phyloP scores from a whole-genome alignment of 2,888 invertebrate genomes.

The Drosophila kambysellisi region DNA sequence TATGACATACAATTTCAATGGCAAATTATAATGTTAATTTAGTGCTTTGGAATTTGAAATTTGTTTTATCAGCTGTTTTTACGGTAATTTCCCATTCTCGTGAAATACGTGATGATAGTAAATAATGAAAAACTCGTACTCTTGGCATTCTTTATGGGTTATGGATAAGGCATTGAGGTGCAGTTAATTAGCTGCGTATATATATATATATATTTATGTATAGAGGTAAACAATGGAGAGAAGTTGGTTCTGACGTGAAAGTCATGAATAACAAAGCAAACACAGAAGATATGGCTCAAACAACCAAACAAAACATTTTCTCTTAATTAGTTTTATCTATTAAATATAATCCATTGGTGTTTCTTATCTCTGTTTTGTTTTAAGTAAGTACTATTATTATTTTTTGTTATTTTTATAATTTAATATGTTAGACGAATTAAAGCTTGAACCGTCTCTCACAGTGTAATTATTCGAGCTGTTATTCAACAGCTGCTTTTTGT shows the following conservation, averaged over 20 bases:
- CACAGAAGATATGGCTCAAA: not conserved
- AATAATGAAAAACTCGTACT: not conserved
- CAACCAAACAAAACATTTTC: not conserved
- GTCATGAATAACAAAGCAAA: not conserved
- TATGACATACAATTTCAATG: slow-evolving; percentile 19
- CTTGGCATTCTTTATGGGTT: not conserved
- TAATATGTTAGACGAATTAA: not conserved
- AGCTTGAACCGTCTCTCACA: slow-evolving; percentile 3
- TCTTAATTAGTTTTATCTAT: not conserved
- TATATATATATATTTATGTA: not conserved
- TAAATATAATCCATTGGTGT: not conserved
- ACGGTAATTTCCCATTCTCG: not conserved
- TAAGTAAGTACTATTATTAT: not conserved
- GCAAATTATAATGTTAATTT: slow-evolving; percentile 10
- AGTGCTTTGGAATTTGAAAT: slow-evolving; percentile 2
- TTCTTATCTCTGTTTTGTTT: not conserved
- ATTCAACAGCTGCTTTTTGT: slow-evolving; percentile 1
- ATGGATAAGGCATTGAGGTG: not conserved
- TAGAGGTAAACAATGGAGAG: not conserved
- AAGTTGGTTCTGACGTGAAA: not conserved
- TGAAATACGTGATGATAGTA: slow-evolving; percentile 25
- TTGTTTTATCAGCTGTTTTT: slow-evolving; percentile 46
- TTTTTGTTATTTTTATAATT: not conserved
- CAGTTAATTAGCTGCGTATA: not conserved
- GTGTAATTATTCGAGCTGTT: slow-evolving; percentile 41